These are phyloP conservation scores for Candoia aspera DNA, from an alignment of 2,113 vertebrate species.

Conservation along the genomic window DNA sequence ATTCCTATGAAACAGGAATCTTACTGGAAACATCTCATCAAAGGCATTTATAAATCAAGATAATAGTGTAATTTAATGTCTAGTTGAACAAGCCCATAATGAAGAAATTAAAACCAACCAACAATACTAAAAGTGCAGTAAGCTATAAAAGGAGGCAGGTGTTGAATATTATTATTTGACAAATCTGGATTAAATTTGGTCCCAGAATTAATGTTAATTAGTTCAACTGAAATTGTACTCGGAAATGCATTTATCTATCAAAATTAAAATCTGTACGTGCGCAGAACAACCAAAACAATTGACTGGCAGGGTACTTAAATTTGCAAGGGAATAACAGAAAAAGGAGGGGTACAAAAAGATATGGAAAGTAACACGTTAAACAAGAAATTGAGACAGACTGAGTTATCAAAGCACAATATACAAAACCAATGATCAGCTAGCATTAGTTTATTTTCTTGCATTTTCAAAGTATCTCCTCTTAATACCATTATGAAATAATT, in stretches of 20 bases:
- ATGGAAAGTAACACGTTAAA: neutral
- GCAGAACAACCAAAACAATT: neutral
- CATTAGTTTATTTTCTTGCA: neutral
- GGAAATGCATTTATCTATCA: neutral
- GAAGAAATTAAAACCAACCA: neutral
- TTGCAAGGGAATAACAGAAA: neutral
- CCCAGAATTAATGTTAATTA: neutral
- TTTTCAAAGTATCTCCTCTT: neutral
- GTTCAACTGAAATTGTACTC: neutral
- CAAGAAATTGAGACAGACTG: neutral
- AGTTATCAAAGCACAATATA: neutral
- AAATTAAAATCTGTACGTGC: neutral
- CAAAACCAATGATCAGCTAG: neutral
- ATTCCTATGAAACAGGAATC: neutral
- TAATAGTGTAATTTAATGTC: neutral
- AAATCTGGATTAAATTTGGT: neutral
- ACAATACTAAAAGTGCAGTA: neutral
- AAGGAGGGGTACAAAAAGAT: neutral
- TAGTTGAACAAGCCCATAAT: neutral
- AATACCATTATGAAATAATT: neutral
- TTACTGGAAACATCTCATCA: neutral
- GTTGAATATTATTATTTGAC: neutral
- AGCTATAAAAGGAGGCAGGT: neutral
- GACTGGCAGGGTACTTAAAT: neutral
- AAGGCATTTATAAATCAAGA: neutral